Percentiles rank a stretch among this genome's conserved stretches.
phyloP scores from a whole-genome alignment of 2,888 invertebrate species.

The Lasioglossum lativentre region DNA sequence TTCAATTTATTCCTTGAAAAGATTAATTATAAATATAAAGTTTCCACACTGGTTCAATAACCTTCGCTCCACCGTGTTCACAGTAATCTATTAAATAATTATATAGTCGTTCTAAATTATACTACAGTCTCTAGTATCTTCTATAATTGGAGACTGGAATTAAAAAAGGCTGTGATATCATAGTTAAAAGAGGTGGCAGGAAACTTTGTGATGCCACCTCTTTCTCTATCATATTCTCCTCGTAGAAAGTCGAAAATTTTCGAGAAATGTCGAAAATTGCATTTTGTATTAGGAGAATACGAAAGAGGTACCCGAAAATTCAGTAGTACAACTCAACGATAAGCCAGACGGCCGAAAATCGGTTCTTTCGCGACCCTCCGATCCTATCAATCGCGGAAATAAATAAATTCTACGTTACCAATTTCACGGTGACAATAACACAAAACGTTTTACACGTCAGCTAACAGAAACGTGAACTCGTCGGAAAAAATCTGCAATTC shows the following conservation, averaged over 20 bases:
- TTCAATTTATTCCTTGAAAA: neutral
- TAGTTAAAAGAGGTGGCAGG: no score
- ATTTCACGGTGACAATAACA: neutral
- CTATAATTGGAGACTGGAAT: no score
- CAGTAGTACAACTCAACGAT: no score
- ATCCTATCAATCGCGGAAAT: neutral
- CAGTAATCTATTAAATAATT: neutral
- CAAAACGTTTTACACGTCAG: neutral
- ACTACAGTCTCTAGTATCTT: neutral
- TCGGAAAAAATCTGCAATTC: neutral
- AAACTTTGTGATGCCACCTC: no score
- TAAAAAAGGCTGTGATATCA: no score
- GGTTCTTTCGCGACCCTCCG: no score
- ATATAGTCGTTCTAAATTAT: neutral
- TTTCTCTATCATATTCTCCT: no score
- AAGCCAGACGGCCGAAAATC: no score
- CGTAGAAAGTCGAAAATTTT: no score
- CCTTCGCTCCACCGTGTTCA: neutral
- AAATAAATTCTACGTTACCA: neutral
- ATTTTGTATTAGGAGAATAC: no score
- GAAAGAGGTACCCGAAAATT: no score
- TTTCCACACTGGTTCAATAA: neutral
- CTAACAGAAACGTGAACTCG: neutral
- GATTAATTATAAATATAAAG: neutral
- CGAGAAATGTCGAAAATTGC: no score